phyloP scores from a whole-genome alignment of 2,113 vertebrate species.

The Glareola pratincola region DNA sequence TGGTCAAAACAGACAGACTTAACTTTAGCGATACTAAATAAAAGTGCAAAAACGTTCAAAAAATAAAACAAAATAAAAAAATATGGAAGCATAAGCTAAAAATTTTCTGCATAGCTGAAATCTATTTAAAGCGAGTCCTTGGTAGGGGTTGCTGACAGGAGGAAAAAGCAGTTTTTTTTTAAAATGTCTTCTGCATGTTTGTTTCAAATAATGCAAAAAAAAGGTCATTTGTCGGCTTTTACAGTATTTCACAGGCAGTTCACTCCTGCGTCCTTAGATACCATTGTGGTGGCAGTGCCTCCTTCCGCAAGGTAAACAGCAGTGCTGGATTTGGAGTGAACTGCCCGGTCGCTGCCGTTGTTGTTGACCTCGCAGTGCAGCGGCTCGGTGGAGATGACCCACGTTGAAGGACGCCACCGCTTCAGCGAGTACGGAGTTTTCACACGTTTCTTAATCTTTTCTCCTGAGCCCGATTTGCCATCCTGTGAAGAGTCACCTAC shows the following conservation, averaged over 20 bases:
- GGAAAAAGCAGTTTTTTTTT: constrained; percentile 74
- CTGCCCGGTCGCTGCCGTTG: constrained; percentile 68
- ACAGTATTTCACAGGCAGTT: constrained; percentile 84
- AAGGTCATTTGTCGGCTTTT: constrained; percentile 58
- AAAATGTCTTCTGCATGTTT: constrained; percentile 71
- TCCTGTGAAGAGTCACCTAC: constrained; percentile 84
- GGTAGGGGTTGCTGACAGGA: constrained; percentile 76
- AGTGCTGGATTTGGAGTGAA: constrained; percentile 89
- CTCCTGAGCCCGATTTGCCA: constrained; percentile 84
- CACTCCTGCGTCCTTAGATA: constrained; percentile 80
- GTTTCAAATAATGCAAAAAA: constrained; percentile 70
- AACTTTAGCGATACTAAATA: constrained; percentile 81
- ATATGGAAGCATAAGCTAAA: constrained; percentile 88
- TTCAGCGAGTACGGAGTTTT: constrained; percentile 98
- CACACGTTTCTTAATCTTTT: constrained; percentile 98
- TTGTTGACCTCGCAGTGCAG: constrained; percentile 87
- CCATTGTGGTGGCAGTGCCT: constrained; percentile 82
- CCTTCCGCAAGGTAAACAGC: constrained; percentile 91
- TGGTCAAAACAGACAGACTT: constrained; percentile 83
- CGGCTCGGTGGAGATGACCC: constrained; percentile 92
- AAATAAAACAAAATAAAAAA: constrained; percentile 74
- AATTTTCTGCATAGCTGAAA: constrained; percentile 98
- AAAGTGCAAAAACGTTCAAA: constrained; percentile 81
- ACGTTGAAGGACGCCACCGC: constrained; percentile 94
- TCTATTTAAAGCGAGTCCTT: constrained; percentile 94